Evolutionary conservation across 2,797 vertebrate genomes (phyloP), one percentile per base, ranked within the genome.

Genomic region (Oreonectes daqikongensis): DNA sequence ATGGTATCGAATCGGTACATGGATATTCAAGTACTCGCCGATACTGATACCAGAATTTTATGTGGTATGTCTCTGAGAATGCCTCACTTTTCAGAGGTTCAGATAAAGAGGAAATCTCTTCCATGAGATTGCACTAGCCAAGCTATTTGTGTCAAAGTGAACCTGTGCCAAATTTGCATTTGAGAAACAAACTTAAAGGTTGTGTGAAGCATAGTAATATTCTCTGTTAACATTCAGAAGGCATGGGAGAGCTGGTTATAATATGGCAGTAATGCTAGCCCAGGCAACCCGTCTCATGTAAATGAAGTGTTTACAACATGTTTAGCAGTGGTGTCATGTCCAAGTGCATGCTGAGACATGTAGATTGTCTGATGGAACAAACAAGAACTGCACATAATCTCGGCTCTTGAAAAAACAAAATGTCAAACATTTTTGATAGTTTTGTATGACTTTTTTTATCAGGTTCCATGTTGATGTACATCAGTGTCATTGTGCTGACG

Each of bases 181-280:
- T 87, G 83, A 67, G 86, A 89, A 89, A 85, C 84, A 84, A 88
- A 89, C 84, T 90, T 86, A 81, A 68, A 75, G 44, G 83, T 88
- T 83, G 88, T 90, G 89, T 86, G 86, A 90, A 89, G 88, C 85
- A 84, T 80, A 65, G 75, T 81, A 72, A 87, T 85, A 74, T 82
- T 85, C 84, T 82, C 74, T 74, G 76, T 90, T 91, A 89, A 87
- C 85, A 86, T 88, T 90, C 80, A 81, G 83, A 87, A 87, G 90
- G 86, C 80, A 87, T 68, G 61, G 79, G 82, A 88, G 88, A 83
- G 79, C 81, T 85, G 80, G 93, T 85, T 90, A 12, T 11, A 40
- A 35, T 35, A 35, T 35, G 32, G 11, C 72, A 74, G 35, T 69
- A 83, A 77, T 75, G 79, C 70, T 42, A 69, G 80, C 63, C 77